A percentile compares a stretch with the other conserved stretches of the same genome.
phyloP scores from a whole-genome alignment of 2,113 vertebrate species.

The Vulpes lagopus region DNA sequence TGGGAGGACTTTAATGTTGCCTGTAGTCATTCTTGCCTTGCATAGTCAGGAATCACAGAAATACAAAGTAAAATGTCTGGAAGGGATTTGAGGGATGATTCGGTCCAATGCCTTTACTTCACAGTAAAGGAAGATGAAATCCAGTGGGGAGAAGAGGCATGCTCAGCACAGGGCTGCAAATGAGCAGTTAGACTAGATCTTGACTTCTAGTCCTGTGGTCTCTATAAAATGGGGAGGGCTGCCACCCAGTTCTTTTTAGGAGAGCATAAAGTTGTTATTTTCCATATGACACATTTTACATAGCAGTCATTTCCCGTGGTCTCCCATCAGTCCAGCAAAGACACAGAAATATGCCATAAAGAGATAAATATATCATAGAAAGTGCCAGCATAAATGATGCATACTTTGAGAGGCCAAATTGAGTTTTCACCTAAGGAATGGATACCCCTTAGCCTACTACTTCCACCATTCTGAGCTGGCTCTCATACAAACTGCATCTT shows the following conservation, averaged over 20 bases:
- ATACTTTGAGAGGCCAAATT: neutral
- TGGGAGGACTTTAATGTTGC: neutral
- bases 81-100: neutral
- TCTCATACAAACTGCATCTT: neutral
- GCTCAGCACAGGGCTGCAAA: accelerated
- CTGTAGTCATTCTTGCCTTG: neutral
- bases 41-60: neutral
- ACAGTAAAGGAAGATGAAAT: neutral
- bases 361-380: neutral
- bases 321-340: neutral
- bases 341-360: neutral
- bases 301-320: neutral
- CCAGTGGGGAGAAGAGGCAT: neutral
- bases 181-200: neutral
- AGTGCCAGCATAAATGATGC: neutral
- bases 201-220: neutral
- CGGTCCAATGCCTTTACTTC: neutral
- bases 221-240: neutral
- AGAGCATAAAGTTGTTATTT: neutral
- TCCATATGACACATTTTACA: neutral
- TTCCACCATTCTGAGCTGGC: neutral
- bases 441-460: too few species aligned
- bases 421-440: neutral
- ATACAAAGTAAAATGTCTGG: neutral
- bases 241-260: neutral